Percentiles rank a stretch among this genome's conserved stretches.
These are phyloP conservation scores for Phortica okadai DNA, from an alignment of 2,888 invertebrate species.

Conservation along the genomic window DNA sequence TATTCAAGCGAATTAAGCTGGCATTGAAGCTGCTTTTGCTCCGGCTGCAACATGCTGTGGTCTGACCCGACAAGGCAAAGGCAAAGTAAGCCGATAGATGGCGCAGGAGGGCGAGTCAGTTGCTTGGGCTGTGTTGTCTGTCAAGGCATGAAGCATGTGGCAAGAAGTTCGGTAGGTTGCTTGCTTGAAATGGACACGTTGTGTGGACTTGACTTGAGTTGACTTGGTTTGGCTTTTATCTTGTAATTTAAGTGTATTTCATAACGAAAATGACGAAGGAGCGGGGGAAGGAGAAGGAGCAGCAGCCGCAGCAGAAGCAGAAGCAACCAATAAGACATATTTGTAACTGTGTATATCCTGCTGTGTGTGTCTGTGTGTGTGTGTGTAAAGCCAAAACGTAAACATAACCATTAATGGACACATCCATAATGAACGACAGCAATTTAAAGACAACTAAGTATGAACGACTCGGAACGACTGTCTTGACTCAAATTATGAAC, in stretches of 20 bases:
- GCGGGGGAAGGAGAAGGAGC: not conserved
- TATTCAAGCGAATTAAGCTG: conserved; percentile 1
- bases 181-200: not conserved
- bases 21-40: not conserved
- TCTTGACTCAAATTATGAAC: not conserved
- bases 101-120: not conserved
- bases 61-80: not conserved
- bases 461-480: not conserved
- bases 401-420: conserved; percentile 60
- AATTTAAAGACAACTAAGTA: not conserved
- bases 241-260: conserved; percentile 9
- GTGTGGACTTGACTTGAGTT: not conserved
- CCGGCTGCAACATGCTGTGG: not conserved
- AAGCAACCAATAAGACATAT: conserved; percentile 30
- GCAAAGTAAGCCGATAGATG: not conserved
- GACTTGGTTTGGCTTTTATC: conserved; percentile 12
- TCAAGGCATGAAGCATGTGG: not conserved
- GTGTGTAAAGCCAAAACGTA: conserved; percentile 54
- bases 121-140: not conserved
- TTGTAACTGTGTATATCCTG: conserved; percentile 39
- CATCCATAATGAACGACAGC: conserved; percentile 48
- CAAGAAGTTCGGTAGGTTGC: not conserved
- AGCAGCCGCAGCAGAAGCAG: no score
- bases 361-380: conserved; percentile 33
- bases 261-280: not conserved